Evolutionary conservation across 2,888 invertebrate species (phyloP), one percentile per base, ranked within the genome.

Genomic region (Artemia sp.): DNA sequence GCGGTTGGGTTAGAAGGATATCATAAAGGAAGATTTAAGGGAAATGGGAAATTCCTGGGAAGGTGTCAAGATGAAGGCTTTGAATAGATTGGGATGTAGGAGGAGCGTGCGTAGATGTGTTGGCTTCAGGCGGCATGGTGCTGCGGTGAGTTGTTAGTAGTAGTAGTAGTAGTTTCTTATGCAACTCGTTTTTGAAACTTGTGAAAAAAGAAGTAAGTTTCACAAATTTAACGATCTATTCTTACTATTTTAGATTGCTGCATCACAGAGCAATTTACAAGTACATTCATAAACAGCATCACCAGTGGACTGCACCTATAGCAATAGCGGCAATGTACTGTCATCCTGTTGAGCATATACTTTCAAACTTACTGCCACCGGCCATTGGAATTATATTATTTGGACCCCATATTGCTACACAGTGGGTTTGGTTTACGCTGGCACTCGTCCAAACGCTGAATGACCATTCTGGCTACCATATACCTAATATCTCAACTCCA

Each of bases 281-380:
- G 76, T 83, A 85, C 76, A 87, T 91, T 74, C 91, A 91, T 79
- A 91, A 91, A 77, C 84, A 85, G 74, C 91, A 91, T 77, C 91
- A 91, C 75, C 89, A 91, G 78, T 91, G 90, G 90, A 89, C 88
- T 2, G 87, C 90, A 0, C 90, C 91, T 0, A 85, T 91, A 69
- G 88, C 90, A n/a, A 85, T 90, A 6, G 86, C 88, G 0, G 85
- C 88, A 12, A 80, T 89, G 66, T 90, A 90, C 77, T 87, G 88
- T 74, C 89, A 90, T 79, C 90, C 90, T 0, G 77, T 88, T 66
- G 81, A 81, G 72, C 89, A 90, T 77, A 80, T 89, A 70, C 82
- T 89, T 72, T 87, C 88, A 67, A 90, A 90, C 79, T 77, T 90
- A 70, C 74, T 89, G 71, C 90, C 90, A 38, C 86, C 87, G 5